A percentile compares a stretch with the other conserved stretches of the same genome.
Evolutionary conservation across 2,113 vertebrate genomes (phyloP).

Genomic region (Pterocles gutturalis): DNA sequence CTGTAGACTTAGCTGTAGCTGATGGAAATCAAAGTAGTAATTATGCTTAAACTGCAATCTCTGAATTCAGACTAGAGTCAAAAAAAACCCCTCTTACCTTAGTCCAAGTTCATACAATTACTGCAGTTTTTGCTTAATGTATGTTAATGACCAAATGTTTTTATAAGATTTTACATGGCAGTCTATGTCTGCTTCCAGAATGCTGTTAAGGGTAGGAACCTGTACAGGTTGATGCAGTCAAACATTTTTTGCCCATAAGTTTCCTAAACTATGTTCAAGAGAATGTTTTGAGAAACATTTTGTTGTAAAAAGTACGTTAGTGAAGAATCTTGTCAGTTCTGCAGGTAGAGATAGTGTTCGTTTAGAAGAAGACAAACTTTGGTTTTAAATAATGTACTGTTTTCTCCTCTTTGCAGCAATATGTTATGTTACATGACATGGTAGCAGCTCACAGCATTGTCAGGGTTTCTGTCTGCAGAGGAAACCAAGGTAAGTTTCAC

Average conservation of each 20-base stretch:
- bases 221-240: not conserved
- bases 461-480: conserved; percentile 93
- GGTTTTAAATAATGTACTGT: not conserved
- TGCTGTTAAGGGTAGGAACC: not conserved
- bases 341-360: not conserved
- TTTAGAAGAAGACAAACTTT: not conserved
- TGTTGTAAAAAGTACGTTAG: not conserved
- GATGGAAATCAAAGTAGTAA: not conserved
- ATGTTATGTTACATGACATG: conserved; percentile 96
- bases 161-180: not conserved
- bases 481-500: conserved; percentile 83
- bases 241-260: not conserved
- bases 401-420: conserved; percentile 86
- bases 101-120: not conserved
- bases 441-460: conserved; percentile 95
- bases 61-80: not conserved
- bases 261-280: not conserved
- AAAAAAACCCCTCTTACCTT: not conserved
- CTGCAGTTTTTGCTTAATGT: not conserved
- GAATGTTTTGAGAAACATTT: not conserved
- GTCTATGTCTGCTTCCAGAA: not conserved
- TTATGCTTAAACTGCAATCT: not conserved
- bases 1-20: not conserved
- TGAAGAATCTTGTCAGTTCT: not conserved
- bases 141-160: not conserved